phyloP scores from a whole-genome alignment of 2,113 vertebrate species.

The Chaetorhynchus papuensis region DNA sequence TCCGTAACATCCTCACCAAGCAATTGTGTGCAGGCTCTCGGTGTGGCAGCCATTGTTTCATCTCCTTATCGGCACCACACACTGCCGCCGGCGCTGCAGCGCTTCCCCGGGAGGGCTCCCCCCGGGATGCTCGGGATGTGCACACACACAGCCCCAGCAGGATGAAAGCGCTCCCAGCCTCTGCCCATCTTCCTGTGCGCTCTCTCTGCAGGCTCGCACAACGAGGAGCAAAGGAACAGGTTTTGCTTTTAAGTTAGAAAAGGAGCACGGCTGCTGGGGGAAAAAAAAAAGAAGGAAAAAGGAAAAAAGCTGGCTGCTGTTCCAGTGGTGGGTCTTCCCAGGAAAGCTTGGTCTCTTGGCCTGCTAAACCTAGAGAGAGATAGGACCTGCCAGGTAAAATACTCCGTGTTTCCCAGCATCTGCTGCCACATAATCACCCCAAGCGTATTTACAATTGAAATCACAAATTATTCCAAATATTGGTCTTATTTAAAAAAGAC shows the following conservation, averaged over 20 bases:
- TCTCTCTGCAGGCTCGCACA: neutral
- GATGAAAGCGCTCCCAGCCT: neutral
- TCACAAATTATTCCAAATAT: neutral
- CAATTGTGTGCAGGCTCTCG: neutral
- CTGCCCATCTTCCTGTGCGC: neutral
- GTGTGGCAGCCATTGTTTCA: neutral
- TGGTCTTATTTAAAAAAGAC: neutral
- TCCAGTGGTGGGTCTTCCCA: neutral
- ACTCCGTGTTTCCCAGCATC: neutral
- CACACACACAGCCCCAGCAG: neutral
- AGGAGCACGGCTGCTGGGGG: neutral
- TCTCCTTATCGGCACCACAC: neutral
- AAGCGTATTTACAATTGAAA: neutral
- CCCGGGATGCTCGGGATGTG: neutral
- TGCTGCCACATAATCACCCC: neutral
- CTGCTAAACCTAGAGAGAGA: neutral
- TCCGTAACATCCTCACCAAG: neutral
- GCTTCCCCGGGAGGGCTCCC: neutral
- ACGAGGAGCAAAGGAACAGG: neutral
- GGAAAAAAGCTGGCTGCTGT: neutral
- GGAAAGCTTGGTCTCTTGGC: neutral
- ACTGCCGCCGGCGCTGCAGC: neutral
- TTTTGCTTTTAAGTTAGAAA: neutral
- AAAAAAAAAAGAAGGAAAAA: fast-evolving
- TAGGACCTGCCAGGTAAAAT: neutral